Percentiles rank a stretch among this genome's conserved stretches.
Conservation (phyloP, 2,113 vertebrate species). For the Petaurus breviceps region DNA sequence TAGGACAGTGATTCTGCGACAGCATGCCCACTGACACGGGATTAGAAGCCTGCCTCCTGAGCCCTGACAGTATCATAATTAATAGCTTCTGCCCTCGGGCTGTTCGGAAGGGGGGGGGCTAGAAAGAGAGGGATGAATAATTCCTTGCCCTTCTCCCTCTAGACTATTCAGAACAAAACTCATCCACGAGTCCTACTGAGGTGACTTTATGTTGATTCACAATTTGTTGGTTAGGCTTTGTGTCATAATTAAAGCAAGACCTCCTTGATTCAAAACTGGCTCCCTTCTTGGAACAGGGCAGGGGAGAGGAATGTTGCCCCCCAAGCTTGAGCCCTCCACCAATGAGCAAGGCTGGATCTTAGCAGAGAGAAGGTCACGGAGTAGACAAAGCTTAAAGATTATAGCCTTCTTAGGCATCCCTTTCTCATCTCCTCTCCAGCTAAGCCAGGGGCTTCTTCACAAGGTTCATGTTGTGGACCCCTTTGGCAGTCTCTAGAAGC, state of each 20-base stretch:
- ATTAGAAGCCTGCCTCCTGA: not conserved
- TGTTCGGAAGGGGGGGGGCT: not conserved
- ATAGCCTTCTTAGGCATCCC: not conserved
- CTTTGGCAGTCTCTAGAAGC: not conserved
- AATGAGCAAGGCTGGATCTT: not conserved
- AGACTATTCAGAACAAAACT: not conserved
- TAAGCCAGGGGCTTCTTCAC: not conserved
- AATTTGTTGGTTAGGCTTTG: not conserved
- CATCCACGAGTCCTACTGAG: not conserved
- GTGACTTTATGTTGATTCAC: not conserved
- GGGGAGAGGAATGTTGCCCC: not conserved
- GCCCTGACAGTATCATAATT: not conserved
- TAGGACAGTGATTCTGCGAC: not conserved
- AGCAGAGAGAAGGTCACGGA: not conserved
- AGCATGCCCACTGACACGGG: not conserved
- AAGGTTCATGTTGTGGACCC: not conserved
- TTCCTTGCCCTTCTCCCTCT: not conserved
- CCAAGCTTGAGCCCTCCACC: not conserved
- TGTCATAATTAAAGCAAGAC: not conserved
- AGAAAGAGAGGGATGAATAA: not conserved
- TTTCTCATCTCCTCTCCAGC: not conserved
- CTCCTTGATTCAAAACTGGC: not conserved
- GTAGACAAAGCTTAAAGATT: not conserved
- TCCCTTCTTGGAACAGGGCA: not conserved
- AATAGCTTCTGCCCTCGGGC: not conserved